A percentile compares a stretch with the other conserved stretches of the same genome.
These are phyloP conservation scores for Rhabditoides inermis DNA, from an alignment of 2,888 invertebrate species.

Conservation along the genomic window DNA sequence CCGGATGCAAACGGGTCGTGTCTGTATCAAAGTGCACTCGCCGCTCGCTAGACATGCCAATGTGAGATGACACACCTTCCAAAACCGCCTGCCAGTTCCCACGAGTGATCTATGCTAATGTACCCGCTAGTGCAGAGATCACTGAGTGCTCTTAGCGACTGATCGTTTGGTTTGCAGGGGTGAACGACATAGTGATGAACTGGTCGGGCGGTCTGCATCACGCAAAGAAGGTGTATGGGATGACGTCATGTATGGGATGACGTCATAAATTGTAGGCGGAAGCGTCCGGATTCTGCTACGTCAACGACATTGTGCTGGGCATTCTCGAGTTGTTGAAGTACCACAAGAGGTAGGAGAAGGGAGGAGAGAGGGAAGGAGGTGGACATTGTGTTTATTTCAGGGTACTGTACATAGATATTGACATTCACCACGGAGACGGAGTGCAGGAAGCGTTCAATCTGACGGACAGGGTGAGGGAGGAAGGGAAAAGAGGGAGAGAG, in stretches of 20 bases:
- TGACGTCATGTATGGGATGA: neutral
- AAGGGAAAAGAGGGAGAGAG: neutral
- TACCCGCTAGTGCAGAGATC: too few relatives aligned
- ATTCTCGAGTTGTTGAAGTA: conserved; percentile 78
- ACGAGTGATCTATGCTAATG: too few relatives aligned
- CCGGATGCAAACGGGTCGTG: too few relatives aligned
- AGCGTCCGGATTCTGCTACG: conserved; percentile 97
- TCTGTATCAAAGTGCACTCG: too few relatives aligned
- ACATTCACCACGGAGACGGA: conserved; percentile 78
- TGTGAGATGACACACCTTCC: too few relatives aligned
- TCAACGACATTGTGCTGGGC: conserved; percentile 95
- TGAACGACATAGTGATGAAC: conserved; percentile 83
- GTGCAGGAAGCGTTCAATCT: conserved; percentile 51
- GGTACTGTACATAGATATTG: conserved; percentile 94
- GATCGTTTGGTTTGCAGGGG: conserved; percentile 9
- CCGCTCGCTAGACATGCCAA: too few relatives aligned
- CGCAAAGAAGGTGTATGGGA: conserved; percentile 73
- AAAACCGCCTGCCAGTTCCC: too few relatives aligned
- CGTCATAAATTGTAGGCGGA: conserved; percentile 26
- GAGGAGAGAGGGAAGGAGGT: neutral
- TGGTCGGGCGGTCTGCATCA: conserved; percentile 99
- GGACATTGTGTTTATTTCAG: conserved; percentile 13
- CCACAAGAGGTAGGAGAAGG: conserved; percentile 41
- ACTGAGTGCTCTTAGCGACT: too few relatives aligned
- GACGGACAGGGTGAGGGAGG: conserved; percentile 40